Conservation (phyloP, 2,113 vertebrate genomes). For the Etheostoma spectabile region DNA sequence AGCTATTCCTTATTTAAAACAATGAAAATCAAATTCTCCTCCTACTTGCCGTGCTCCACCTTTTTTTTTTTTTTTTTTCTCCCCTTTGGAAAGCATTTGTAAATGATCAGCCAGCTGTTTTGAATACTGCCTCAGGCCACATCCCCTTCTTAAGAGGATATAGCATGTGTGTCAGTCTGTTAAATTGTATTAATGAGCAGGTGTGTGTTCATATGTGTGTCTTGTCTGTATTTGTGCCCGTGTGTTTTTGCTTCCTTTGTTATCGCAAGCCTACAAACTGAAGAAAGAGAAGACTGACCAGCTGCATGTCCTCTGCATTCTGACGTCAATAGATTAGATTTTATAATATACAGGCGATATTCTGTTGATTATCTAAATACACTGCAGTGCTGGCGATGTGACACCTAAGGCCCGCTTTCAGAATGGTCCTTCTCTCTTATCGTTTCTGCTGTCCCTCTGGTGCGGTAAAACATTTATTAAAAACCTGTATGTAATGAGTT, state of each 20-base stretch:
- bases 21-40: constrained; percentile 49
- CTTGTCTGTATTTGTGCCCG: neutral
- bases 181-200: constrained; percentile 49
- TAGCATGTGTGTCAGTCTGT: constrained; percentile 35
- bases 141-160: constrained; percentile 26
- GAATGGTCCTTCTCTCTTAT: constrained; percentile 24
- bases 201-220: constrained; percentile 31
- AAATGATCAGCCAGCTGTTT: constrained; percentile 68
- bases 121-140: constrained; percentile 39
- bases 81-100: constrained; percentile 62
- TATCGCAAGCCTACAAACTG: neutral
- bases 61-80: too few relatives aligned
- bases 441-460: constrained; percentile 42
- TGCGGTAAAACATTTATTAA: constrained; percentile 58
- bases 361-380: neutral
- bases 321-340: neutral
- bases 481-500: constrained; percentile 57
- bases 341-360: constrained; percentile 5
- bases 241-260: constrained; percentile 23
- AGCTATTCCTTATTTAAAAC: constrained; percentile 50
- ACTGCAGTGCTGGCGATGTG: neutral
- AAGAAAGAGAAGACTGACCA: constrained; percentile 9
- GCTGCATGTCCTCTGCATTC: constrained; percentile 21
- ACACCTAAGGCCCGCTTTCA: constrained; percentile 11
- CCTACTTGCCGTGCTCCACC: constrained; percentile 14